Evolutionary conservation across 2,888 invertebrate species (phyloP).

Genomic region (Myopa testacea): DNA sequence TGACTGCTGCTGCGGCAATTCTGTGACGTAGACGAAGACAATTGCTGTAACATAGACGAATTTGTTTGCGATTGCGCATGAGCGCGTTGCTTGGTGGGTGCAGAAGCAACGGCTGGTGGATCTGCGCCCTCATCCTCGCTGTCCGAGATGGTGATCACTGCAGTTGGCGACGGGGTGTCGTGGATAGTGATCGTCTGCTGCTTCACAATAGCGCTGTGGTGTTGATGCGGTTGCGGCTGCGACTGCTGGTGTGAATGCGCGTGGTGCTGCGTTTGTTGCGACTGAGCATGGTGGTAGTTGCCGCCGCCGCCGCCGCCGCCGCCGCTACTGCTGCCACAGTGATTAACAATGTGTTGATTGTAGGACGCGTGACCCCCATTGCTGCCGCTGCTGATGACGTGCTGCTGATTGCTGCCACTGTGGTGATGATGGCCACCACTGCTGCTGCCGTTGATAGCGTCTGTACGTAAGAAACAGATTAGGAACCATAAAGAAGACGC

Average conservation of each 20-base stretch:
- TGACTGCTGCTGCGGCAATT: conserved; percentile 56
- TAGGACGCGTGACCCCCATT: conserved; percentile 50
- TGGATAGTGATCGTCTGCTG: conserved; percentile 92
- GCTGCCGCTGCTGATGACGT: conserved; percentile 50
- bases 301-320: conserved; percentile 50
- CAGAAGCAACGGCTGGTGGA: conserved; percentile 48
- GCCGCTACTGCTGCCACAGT: conserved; percentile 52
- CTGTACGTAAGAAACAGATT: conserved; percentile 48
- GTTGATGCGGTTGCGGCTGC: conserved; percentile 49
- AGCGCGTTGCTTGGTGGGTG: conserved; percentile 61
- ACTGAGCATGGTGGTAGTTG: conserved; percentile 51
- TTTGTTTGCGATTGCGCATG: conserved; percentile 67
- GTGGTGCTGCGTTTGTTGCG: conserved; percentile 49
- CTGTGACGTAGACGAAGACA: conserved; percentile 55
- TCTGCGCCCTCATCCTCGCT: conserved; percentile 87
- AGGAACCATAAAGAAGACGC: background rate
- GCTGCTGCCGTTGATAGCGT: conserved; percentile 53
- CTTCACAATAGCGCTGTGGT: conserved; percentile 59
- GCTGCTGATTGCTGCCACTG: conserved; percentile 57
- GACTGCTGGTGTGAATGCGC: conserved; percentile 47
- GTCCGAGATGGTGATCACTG: conserved; percentile 95
- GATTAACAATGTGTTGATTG: conserved; percentile 58
- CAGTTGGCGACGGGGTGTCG: conserved; percentile 94
- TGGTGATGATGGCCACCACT: conserved; percentile 56
- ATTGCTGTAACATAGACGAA: conserved; percentile 61